A percentile compares a stretch with the other conserved stretches of the same genome.
phyloP scores from a whole-genome alignment of 2,888 invertebrate species.

The Eupithecia dodoneata region DNA sequence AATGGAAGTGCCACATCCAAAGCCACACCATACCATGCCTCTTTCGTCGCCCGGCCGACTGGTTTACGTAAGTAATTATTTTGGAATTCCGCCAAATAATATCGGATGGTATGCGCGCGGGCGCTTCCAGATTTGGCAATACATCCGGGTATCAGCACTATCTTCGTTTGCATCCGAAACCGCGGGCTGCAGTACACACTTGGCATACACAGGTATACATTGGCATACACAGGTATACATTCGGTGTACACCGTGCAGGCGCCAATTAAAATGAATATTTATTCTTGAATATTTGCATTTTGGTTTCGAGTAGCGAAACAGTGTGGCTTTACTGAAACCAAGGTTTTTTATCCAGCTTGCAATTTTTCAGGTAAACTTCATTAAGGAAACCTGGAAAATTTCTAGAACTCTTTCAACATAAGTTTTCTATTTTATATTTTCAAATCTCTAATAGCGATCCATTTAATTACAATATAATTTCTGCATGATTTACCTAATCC shows the following conservation, averaged over 20 bases:
- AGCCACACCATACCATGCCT: constrained; percentile 33
- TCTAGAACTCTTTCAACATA: background rate
- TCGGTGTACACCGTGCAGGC: background rate
- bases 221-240: constrained; percentile 32
- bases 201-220: constrained; percentile 35
- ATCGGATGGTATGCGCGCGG: constrained; percentile 63
- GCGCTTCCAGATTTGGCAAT: constrained; percentile 68
- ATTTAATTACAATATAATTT: too few species aligned
- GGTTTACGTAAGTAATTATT: constrained; percentile 80
- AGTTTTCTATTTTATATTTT: background rate
- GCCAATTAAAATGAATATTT: constrained; percentile 26
- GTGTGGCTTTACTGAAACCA: background rate
- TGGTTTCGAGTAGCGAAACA: background rate
- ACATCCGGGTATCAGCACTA: constrained; percentile 50
- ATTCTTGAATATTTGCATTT: constrained; percentile 14
- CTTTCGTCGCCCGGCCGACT: constrained; percentile 51
- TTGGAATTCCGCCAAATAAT: constrained; percentile 78
- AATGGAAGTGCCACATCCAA: constrained; percentile 46
- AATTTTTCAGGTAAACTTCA: background rate
- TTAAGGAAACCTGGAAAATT: background rate
- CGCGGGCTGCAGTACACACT: constrained; percentile 40
- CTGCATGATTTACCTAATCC: too few species aligned
- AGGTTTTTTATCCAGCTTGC: background rate
- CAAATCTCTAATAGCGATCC: too few species aligned
- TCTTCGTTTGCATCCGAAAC: constrained; percentile 55